Percentiles rank a stretch among this genome's conserved stretches.
These are phyloP conservation scores for Phymatocera aterrima DNA, from an alignment of 2,888 invertebrate species.

Conservation along the genomic window DNA sequence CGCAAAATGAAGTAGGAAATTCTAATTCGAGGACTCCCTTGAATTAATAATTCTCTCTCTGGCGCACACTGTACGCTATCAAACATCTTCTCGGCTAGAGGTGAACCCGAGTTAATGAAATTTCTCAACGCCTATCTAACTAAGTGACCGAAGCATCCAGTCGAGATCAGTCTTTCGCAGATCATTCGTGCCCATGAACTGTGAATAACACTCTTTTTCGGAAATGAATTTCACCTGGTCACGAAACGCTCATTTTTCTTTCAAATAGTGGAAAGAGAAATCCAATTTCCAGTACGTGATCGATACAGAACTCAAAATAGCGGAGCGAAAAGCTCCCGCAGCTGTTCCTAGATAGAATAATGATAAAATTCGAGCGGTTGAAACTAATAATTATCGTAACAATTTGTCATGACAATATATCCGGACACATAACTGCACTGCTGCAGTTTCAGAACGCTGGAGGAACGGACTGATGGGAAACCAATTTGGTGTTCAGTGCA, in stretches of 20 bases:
- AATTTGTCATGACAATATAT: too few species aligned
- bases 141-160: too few species aligned
- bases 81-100: not conserved
- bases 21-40: conserved; percentile 10
- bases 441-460: not conserved
- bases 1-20: conserved; percentile 11
- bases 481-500: not conserved
- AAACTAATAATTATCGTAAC: too few species aligned
- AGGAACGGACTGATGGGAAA: not conserved
- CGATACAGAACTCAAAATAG: too few species aligned
- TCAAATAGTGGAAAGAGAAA: too few species aligned
- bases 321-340: too few species aligned
- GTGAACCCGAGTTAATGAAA: conserved; percentile 20
- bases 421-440: not conserved
- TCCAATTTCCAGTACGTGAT: too few species aligned
- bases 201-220: too few species aligned
- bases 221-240: too few species aligned
- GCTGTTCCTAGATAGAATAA: too few species aligned
- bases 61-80: not conserved
- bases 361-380: too few species aligned
- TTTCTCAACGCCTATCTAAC: not conserved
- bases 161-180: not conserved
- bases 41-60: conserved; percentile 7
- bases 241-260: too few species aligned
- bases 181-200: not conserved